Base-by-base conservation (phyloP, 2,888 invertebrate species). In the Agrotis exclamationis region DNA sequence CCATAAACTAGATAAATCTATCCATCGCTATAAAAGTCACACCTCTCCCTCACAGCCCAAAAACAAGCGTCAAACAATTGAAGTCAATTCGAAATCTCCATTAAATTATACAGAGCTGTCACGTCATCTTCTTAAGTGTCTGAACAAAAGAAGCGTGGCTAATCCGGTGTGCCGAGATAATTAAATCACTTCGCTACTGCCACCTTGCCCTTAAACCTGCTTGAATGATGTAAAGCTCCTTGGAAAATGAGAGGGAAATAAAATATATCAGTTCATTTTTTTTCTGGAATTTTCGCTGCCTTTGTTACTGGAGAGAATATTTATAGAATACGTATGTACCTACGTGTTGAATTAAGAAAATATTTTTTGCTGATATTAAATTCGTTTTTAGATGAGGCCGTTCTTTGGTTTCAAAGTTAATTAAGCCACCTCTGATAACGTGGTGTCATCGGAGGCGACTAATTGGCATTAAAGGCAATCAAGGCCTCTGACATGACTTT, bases 141-240 rank as follows among this genome's bases (percentile, higher is more conserved):
- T 68, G 79, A 83, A 86, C 86, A 87, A 87, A 88, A 88, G 88
- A 87, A 86, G 78, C 86, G 79, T 74, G 58, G 82, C 83, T 88
- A 89, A 90, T 88, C 86, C 85, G 76, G 79, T 83, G 85, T 86
- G 83, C 87, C 83, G 83, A 82, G 85, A 86, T 90, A 91, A 92
- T 91, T 90, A 88, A 88, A 91, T 92, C 88, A 89, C 85, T 82
- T 74, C 69, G 79, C 80, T 76, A 60, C 76, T 69, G 74, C 65
- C 78, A 75, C 67, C 80, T 65, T 64, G 47, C 64, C 45, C 71
- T 64, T 76, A 82, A 85, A 76, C 75, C 79, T 68, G 47, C 68
- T 75, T 67, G 74, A 81, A 80, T 60, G 76, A 79, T 82, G 80
- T 76, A 76, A 85, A 80, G 67, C 74, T 72, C 69, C 63, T 79